A percentile compares a stretch with the other conserved stretches of the same genome.
These are phyloP conservation scores for Umimayanthus kanabou DNA, from an alignment of 92 coral and sea anemone genomes.

Conservation along the genomic window DNA sequence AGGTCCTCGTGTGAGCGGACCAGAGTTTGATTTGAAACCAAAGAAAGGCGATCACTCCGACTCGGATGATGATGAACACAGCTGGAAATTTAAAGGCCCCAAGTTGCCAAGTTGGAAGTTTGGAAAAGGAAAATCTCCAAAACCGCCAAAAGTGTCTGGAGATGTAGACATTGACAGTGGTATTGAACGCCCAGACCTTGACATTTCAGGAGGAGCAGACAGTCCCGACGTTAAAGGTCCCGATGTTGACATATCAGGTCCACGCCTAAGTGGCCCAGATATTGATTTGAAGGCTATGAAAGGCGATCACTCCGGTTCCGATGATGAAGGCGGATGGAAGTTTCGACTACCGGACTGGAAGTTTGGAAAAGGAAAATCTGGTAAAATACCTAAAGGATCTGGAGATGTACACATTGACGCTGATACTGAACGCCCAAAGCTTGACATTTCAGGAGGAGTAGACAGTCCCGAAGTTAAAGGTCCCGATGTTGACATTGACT, in stretches of 20 bases:
- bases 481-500: background rate
- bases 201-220: background rate
- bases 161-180: background rate
- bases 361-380: background rate
- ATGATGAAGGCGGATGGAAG: no score
- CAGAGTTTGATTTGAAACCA: background rate
- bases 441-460: background rate
- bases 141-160: background rate
- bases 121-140: background rate
- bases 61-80: background rate
- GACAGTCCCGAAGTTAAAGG: background rate
- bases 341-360: no score
- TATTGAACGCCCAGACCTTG: background rate
- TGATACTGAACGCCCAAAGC: background rate
- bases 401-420: background rate
- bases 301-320: no score
- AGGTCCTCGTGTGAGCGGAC: background rate
- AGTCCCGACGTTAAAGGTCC: background rate
- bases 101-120: background rate
- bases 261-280: no score
- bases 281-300: no score
- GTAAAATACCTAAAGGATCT: background rate
- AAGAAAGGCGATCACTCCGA: conserved; percentile 13
- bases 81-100: background rate
- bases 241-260: background rate